A percentile compares a stretch with the other conserved stretches of the same genome.
Evolutionary conservation across 1,140 invertebrate genomes (phyloP).

Genomic region (Condylostylus longicornis): DNA sequence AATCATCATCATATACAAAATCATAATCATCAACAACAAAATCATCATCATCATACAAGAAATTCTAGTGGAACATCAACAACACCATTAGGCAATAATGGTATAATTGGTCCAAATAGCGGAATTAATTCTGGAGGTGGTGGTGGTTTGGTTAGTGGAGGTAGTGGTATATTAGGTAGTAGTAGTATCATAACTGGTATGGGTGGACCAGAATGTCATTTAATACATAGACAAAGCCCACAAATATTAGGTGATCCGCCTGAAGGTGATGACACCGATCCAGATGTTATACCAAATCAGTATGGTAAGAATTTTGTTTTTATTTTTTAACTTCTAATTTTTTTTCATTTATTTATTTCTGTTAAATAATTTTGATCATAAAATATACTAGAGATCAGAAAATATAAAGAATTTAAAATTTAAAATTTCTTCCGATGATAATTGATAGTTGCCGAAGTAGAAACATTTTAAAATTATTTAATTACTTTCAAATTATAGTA

Average conservation of each 20-base stretch:
- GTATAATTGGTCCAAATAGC: constrained; percentile 9
- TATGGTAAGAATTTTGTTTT: no score
- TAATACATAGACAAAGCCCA: constrained; percentile 20
- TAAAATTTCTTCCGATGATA: no score
- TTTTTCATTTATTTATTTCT: no score
- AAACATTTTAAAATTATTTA: no score
- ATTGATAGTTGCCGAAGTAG: no score
- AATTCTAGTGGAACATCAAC: constrained; percentile 10
- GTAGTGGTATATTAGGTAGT: constrained; percentile 10
- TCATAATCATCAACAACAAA: constrained; percentile 12
- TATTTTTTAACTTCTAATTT: no score
- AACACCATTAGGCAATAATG: constrained; percentile 6
- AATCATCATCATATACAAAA: constrained; percentile 17
- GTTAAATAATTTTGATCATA: no score
- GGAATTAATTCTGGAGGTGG: constrained; percentile 11
- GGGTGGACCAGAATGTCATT: constrained; percentile 7
- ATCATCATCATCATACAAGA: constrained; percentile 24
- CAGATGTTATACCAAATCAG: constrained; percentile 71
- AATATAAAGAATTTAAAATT: no score
- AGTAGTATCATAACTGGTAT: neutral
- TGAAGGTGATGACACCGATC: constrained; percentile 50
- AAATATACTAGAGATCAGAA: no score
- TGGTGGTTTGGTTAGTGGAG: neutral
- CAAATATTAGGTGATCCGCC: constrained; percentile 33
- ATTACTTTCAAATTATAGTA: no score